Evolutionary conservation across 2,113 vertebrate species (phyloP).

Genomic region (Peromyscus maniculatus): DNA sequence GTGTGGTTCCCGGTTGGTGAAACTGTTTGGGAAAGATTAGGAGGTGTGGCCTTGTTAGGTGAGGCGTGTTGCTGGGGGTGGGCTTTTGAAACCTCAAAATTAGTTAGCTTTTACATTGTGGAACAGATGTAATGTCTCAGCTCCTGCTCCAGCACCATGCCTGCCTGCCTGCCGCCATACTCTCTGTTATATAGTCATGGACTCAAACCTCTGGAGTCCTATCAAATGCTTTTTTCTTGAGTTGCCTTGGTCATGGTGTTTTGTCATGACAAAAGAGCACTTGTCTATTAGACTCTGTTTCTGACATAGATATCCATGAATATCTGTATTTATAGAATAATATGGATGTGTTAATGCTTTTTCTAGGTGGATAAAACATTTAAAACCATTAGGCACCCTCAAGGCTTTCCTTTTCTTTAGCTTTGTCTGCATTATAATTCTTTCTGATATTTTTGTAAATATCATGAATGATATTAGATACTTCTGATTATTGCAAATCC

Average conservation of each 20-base stretch:
- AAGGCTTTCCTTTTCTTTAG: background rate
- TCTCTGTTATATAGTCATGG: background rate
- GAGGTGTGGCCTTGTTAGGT: background rate
- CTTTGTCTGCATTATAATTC: constrained; percentile 11
- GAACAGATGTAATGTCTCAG: background rate
- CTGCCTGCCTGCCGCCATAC: background rate
- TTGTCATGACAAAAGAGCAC: background rate
- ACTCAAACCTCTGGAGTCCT: background rate
- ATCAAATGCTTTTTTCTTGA: background rate
- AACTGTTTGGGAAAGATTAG: background rate
- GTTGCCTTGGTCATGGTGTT: background rate
- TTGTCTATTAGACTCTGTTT: background rate
- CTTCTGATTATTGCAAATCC: constrained; percentile 7
- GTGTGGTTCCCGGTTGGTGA: background rate
- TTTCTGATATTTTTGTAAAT: constrained; percentile 6
- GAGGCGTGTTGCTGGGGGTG: background rate
- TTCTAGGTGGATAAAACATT: background rate
- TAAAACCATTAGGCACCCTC: background rate
- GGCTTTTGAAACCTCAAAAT: background rate
- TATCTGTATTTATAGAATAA: background rate
- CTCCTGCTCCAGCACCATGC: background rate
- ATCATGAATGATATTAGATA: background rate
- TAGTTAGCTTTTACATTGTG: background rate
- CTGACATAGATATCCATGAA: background rate
- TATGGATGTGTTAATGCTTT: background rate